Evolutionary conservation across 2,113 vertebrate genomes (phyloP), one percentile per base, ranked within the genome.

Genomic region (Fukomys damarensis): DNA sequence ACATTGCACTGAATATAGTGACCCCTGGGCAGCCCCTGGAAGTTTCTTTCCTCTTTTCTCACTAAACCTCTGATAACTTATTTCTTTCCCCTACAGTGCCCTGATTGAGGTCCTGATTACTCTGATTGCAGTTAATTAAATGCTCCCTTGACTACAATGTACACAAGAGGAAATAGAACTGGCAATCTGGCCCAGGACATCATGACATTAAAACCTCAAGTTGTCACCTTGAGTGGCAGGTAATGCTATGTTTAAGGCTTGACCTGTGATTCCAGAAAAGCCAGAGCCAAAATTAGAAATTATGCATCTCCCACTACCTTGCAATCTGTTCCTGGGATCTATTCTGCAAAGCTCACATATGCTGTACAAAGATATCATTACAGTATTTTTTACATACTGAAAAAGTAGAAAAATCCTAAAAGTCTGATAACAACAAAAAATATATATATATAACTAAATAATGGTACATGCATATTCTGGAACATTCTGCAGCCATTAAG

Each of bases 91-190:
- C 61, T 96, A 82, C 92, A 26, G 66, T 93, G 85, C 54, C 74
- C 93, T 91, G 66, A 94, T 92, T 72, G 91, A 88, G 49, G 49
- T 32, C 68, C 59, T 93, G 68, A 93, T 94, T 95, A 93, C n/a
- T 83, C 63, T 95, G 65, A 95, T 26, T 96, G 86, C 59, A 93
- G 88, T 82, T 94, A 95, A 97, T 6, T 80, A 72, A 91, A 85
- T 17, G 10, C 59, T 96, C 66, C 54, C 54, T 82, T 91, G 61
- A 96, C 74, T 93, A 89, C 38, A 89, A 58, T 30, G 54, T 84
- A 52, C 35, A 26, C 43, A 80, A 93, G 30, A 96, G 28, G 79
- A 93, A n/a, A 94, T 24, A 7, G 66, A 93, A 85, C 32, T 52
- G 61, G 61, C 70, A 94, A 79, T 91, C 63, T 52, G 58, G 77